Conservation (phyloP, 2,113 vertebrate genomes). For the Psephotus haematonotus region DNA sequence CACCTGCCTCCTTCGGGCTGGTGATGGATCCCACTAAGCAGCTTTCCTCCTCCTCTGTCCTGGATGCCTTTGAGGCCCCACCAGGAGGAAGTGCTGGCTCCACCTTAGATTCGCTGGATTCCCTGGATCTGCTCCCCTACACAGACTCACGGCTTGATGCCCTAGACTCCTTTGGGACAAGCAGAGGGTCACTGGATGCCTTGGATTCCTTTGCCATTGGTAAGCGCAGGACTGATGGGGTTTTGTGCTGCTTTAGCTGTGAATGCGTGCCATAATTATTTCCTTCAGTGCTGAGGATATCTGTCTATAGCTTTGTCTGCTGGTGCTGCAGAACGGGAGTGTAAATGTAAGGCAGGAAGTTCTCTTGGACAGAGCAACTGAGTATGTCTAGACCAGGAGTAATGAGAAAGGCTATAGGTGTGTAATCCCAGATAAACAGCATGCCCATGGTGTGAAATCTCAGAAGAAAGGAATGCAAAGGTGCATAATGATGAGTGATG, state of each 20-base stretch:
- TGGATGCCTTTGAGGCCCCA: conserved; percentile 76
- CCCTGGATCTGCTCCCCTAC: conserved; percentile 71
- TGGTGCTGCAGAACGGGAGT: background rate
- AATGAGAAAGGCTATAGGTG: background rate
- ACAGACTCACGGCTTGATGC: conserved; percentile 80
- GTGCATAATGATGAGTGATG: background rate
- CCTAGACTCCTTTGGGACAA: conserved; percentile 81
- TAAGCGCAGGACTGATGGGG: background rate
- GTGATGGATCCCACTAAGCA: conserved; percentile 80
- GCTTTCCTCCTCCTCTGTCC: conserved; percentile 80
- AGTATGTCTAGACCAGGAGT: background rate
- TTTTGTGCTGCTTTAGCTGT: background rate
- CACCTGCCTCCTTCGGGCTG: conserved; percentile 80
- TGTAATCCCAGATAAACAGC: background rate
- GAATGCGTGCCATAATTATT: background rate
- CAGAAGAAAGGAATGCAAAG: background rate
- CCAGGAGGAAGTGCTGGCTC: conserved; percentile 67
- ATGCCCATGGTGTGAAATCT: background rate
- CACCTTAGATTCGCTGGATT: conserved; percentile 60
- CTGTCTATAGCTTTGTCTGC: background rate
- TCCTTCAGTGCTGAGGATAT: background rate
- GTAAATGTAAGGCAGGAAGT: background rate
- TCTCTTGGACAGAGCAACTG: background rate
- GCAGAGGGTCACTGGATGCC: conserved; percentile 73
- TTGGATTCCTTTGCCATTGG: conserved; percentile 76